phyloP scores from a whole-genome alignment of 2,113 vertebrate genomes.

The Malurus elegans region DNA sequence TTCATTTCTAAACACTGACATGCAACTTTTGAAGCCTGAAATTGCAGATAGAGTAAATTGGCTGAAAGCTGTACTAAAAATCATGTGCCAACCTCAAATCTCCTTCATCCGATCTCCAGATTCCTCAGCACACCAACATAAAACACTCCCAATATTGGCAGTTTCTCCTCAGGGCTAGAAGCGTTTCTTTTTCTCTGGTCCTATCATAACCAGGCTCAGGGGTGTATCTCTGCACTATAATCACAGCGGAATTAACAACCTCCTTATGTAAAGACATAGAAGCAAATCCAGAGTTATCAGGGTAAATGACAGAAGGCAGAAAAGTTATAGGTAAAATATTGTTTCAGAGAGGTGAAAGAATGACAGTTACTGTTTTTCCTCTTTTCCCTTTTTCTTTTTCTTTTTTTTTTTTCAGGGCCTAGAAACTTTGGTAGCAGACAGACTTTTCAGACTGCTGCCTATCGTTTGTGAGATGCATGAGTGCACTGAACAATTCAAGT shows the following conservation, averaged over 20 bases:
- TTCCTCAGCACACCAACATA: neutral
- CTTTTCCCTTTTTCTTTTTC: neutral
- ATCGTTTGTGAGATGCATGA: neutral
- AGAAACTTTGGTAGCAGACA: neutral
- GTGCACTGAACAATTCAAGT: neutral
- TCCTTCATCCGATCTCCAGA: neutral
- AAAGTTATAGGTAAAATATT: neutral
- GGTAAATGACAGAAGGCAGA: neutral
- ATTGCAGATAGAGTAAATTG: neutral
- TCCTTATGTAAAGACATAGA: neutral
- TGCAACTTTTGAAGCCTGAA: neutral
- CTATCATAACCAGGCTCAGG: neutral
- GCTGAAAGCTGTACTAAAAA: neutral
- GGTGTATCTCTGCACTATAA: neutral
- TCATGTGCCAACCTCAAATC: neutral
- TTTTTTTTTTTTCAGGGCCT: neutral
- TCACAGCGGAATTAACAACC: neutral
- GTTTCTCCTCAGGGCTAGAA: neutral
- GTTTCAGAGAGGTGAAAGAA: neutral
- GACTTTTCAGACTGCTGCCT: neutral
- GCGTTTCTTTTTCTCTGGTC: neutral
- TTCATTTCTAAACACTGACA: neutral
- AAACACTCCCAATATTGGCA: neutral
- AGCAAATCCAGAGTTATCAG: neutral
- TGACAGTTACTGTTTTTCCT: neutral